A percentile compares a stretch with the other conserved stretches of the same genome.
phyloP scores from a whole-genome alignment of 1,140 invertebrate species.

The Listronotus bonariensis region DNA sequence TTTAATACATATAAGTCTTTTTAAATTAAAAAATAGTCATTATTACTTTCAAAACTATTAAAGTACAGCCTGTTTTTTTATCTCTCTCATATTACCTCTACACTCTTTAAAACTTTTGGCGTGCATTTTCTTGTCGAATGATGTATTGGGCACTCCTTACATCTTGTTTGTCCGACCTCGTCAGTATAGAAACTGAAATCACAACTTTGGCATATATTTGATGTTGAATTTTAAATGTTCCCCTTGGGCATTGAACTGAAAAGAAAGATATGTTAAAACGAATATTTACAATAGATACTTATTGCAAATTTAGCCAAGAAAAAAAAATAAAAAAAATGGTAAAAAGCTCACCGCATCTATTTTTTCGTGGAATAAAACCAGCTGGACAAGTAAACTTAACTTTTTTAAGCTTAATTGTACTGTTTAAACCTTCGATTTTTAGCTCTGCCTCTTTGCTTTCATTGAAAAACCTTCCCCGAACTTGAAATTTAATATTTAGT shows the following conservation, averaged over 20 bases:
- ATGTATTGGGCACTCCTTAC: slow-evolving; percentile 64
- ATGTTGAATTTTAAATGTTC: slow-evolving; percentile 67
- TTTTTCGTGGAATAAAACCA: slow-evolving; percentile 48
- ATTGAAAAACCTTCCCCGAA: slow-evolving; percentile 36
- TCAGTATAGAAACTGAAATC: slow-evolving; percentile 66
- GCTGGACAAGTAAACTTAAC: slow-evolving; percentile 43
- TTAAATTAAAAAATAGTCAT: too few relatives aligned
- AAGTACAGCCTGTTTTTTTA: too few relatives aligned
- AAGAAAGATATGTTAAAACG: slow-evolving; percentile 13
- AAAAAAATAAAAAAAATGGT: too few relatives aligned
- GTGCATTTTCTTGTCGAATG: slow-evolving; percentile 63
- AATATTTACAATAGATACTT: too few relatives aligned
- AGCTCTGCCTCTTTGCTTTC: slow-evolving; percentile 15
- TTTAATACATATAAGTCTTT: too few relatives aligned
- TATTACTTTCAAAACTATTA: too few relatives aligned
- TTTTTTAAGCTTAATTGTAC: slow-evolving; percentile 37
- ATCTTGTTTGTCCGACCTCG: slow-evolving; percentile 60
- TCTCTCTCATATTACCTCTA: slow-evolving; percentile 59
- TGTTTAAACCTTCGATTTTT: slow-evolving; percentile 30
- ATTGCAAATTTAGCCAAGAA: too few relatives aligned
- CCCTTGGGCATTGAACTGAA: slow-evolving; percentile 67
- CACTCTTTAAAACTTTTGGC: slow-evolving; percentile 64
- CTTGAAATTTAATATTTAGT: slow-evolving; percentile 46
- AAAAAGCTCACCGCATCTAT: slow-evolving; percentile 49
- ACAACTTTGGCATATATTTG: slow-evolving; percentile 63